phyloP scores from a whole-genome alignment of 2,113 vertebrate species.

The Austrofundulus limnaeus region DNA sequence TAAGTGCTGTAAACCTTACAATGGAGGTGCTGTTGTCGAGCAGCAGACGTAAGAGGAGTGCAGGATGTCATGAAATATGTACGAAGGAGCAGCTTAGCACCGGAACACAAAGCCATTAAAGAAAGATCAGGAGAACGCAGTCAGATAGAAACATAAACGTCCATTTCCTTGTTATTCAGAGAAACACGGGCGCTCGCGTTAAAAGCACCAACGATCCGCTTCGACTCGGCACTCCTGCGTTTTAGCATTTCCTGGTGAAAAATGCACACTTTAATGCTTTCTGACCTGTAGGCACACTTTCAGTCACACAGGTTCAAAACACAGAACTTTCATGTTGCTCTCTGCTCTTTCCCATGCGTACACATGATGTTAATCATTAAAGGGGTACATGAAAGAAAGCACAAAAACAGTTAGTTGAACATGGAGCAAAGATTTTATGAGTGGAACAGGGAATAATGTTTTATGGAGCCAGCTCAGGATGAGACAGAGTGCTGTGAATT shows the following conservation, averaged over 20 bases:
- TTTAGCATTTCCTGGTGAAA: constrained; percentile 3
- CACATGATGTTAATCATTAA: constrained; percentile 65
- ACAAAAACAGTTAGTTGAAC: constrained; percentile 46
- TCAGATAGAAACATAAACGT: constrained; percentile 68
- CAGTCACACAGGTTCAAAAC: constrained; percentile 22
- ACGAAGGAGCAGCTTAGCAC: constrained; percentile 58
- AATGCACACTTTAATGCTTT: constrained; percentile 25
- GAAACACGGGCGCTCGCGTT: constrained; percentile 9
- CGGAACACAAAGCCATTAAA: constrained; percentile 74
- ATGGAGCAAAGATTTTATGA: constrained; percentile 15
- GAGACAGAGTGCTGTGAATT: not conserved
- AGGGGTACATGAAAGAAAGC: constrained; percentile 28
- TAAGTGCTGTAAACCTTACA: constrained; percentile 29
- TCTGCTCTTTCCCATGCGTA: constrained; percentile 8
- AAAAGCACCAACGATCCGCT: constrained; percentile 12
- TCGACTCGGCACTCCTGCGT: constrained; percentile 1
- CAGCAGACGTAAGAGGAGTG: constrained; percentile 50
- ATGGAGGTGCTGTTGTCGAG: constrained; percentile 36
- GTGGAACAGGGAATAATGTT: constrained; percentile 4
- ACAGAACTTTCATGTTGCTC: not conserved
- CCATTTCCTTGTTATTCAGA: constrained; percentile 48
- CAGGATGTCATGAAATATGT: constrained; percentile 78
- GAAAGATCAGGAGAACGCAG: constrained; percentile 60
- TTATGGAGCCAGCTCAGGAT: not conserved
- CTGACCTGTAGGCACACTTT: constrained; percentile 17